These are phyloP conservation scores for Busseola fusca DNA, from an alignment of 2,888 invertebrate species.

Conservation along the genomic window DNA sequence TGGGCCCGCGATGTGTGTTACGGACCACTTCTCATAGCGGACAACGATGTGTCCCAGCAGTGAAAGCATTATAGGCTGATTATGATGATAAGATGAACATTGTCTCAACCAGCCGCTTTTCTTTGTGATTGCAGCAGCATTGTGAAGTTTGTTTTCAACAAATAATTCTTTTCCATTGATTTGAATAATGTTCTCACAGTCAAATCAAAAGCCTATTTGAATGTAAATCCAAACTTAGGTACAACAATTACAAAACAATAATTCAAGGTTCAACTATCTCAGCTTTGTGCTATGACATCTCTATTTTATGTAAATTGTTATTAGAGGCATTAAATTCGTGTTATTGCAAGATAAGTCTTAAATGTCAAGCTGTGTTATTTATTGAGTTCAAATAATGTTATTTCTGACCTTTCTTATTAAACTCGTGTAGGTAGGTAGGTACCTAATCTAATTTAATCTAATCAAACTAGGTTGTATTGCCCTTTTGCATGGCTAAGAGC, in stretches of 20 bases:
- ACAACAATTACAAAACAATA: conserved; percentile 12
- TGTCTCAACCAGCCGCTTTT: not conserved
- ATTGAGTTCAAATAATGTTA: not conserved
- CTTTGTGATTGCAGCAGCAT: not conserved
- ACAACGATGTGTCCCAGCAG: not conserved
- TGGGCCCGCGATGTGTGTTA: not conserved
- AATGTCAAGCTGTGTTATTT: not conserved
- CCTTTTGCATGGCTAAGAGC: no score
- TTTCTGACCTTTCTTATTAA: no score
- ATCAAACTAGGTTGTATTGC: no score
- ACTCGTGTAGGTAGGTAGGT: no score
- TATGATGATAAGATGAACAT: not conserved
- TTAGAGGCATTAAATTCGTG: conserved; percentile 1
- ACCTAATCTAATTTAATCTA: no score
- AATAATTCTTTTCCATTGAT: not conserved
- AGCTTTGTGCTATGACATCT: conserved; percentile 4
- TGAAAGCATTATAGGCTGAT: not conserved
- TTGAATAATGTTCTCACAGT: not conserved
- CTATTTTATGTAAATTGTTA: conserved; percentile 25
- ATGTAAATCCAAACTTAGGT: conserved; percentile 12
- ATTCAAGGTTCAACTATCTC: conserved; percentile 21
- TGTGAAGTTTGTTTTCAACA: not conserved
- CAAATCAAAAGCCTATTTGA: not conserved
- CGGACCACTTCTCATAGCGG: not conserved
- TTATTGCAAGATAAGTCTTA: conserved; percentile 4